Conservation (phyloP, 1,140 invertebrate species). For the Gonatopus flavifemur region DNA sequence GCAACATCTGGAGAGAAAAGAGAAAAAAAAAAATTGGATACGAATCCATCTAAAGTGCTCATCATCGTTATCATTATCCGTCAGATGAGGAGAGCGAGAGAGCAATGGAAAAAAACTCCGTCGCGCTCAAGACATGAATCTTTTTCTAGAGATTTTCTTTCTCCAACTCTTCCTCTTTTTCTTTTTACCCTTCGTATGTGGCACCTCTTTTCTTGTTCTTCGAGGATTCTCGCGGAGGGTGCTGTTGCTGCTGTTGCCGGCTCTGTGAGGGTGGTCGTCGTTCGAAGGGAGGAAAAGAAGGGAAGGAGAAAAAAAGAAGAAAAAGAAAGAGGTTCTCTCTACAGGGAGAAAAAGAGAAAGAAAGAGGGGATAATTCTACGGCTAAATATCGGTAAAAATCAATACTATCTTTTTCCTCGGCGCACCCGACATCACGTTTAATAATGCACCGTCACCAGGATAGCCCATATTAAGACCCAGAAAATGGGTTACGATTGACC, state of each 20-base stretch:
- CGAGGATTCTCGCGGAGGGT: slow-evolving; percentile 30
- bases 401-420: slow-evolving; percentile 52
- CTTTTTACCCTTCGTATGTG: background rate
- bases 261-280: slow-evolving; percentile 26
- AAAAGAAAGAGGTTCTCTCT: slow-evolving; percentile 22
- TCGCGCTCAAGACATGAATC: no score
- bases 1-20: no score
- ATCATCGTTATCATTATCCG: no score
- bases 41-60: no score
- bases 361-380: slow-evolving; percentile 50
- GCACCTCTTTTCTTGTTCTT: slow-evolving; percentile 20
- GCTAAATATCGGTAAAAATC: slow-evolving; percentile 57
- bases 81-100: no score
- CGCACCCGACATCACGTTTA: slow-evolving; percentile 35
- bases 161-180: background rate
- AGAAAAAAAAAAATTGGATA: no score
- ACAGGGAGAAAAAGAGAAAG: slow-evolving; percentile 5
- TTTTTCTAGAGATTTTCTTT: background rate
- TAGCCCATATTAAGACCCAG: slow-evolving; percentile 17
- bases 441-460: slow-evolving; percentile 38
- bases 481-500: no score
- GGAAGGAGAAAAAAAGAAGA: slow-evolving; percentile 21
- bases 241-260: slow-evolving; percentile 37
- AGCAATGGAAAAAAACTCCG: no score
- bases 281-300: slow-evolving; percentile 14